Percentiles rank a stretch among this genome's conserved stretches.
Evolutionary conservation across 2,797 vertebrate genomes (phyloP).

Genomic region (Paramormyrops hopkinsi): DNA sequence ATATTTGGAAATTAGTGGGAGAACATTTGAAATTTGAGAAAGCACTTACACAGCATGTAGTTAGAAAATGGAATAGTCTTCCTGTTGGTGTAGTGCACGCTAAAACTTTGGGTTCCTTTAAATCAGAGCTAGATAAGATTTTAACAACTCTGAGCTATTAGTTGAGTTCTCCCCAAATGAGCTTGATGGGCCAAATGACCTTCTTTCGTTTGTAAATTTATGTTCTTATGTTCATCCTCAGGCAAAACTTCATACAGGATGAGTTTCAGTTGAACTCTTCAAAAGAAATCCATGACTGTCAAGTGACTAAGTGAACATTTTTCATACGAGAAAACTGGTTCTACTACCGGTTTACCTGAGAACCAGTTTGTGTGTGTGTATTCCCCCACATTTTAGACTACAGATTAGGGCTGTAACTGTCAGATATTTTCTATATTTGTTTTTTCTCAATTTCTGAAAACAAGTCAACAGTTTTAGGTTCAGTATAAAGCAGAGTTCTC

Average conservation of each 20-base stretch:
- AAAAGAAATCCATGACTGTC: neutral
- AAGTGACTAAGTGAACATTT: neutral
- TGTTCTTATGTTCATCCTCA: neutral
- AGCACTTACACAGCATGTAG: neutral
- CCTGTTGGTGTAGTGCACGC: neutral
- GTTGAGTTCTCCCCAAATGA: neutral
- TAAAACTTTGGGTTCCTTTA: neutral
- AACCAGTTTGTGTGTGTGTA: neutral
- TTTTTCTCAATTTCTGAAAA: neutral
- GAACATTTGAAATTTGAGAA: neutral
- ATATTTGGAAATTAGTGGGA: neutral
- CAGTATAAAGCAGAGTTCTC: neutral
- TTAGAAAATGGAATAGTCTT: neutral
- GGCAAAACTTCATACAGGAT: neutral
- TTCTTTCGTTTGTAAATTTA: neutral
- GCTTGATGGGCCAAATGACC: neutral
- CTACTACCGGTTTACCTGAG: neutral
- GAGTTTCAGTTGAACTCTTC: neutral
- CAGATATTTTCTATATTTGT: neutral
- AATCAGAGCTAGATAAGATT: neutral
- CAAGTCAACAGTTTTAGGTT: neutral
- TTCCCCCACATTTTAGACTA: neutral
- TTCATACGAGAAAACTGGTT: neutral
- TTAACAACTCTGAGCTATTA: neutral
- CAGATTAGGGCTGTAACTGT: neutral